phyloP scores from a whole-genome alignment of 1,140 invertebrate genomes.

The Macrotrachela quadricornifera region DNA sequence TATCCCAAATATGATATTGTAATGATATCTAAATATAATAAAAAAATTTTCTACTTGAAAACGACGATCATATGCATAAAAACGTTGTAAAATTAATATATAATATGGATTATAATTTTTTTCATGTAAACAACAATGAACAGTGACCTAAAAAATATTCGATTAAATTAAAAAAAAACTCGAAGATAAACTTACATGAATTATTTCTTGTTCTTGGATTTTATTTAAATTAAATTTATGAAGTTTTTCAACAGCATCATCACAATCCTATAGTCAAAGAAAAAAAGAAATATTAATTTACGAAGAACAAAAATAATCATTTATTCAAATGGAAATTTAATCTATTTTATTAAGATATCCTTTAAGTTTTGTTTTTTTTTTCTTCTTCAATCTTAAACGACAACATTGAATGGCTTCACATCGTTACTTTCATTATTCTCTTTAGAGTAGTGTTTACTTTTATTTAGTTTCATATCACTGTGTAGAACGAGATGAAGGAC shows the following conservation, averaged over 20 bases:
- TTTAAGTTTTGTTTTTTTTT: too few species aligned
- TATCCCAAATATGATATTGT: constrained; percentile 74
- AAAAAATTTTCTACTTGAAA: constrained; percentile 42
- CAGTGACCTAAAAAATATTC: constrained; percentile 35
- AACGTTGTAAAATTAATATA: constrained; percentile 50
- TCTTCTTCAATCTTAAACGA: too few species aligned
- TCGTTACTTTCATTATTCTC: too few species aligned
- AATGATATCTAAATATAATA: constrained; percentile 46
- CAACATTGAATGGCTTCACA: too few species aligned
- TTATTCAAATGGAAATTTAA: too few species aligned
- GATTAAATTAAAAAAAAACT: too few species aligned
- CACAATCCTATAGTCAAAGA: constrained; percentile 55
- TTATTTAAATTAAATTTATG: constrained; percentile 55
- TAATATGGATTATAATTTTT: constrained; percentile 71
- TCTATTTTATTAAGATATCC: too few species aligned
- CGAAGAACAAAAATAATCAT: too few species aligned
- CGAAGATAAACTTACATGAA: constrained; percentile 36
- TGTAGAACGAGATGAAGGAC: too few species aligned
- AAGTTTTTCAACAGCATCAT: constrained; percentile 77
- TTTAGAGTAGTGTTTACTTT: too few species aligned
- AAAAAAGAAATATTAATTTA: too few species aligned
- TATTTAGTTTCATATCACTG: too few species aligned
- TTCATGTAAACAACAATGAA: constrained; percentile 63
- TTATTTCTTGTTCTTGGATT: constrained; percentile 56
- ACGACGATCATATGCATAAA: constrained; percentile 58